Base-by-base conservation (phyloP, 2,113 vertebrate species). In the Myrmophylax atrothorax region DNA sequence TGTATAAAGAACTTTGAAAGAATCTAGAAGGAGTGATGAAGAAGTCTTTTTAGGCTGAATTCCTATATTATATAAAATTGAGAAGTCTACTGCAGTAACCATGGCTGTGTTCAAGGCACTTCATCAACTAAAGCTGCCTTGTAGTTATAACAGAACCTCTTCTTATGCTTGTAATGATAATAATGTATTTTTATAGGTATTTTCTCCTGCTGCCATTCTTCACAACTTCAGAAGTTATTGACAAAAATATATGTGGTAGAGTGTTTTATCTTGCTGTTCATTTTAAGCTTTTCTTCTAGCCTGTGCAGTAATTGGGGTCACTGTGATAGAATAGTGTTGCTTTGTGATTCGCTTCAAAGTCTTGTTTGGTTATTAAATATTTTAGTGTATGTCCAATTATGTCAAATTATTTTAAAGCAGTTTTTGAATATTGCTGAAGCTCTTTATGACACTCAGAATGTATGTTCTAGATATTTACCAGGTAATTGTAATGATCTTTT, bases 331-430 rank as follows among this genome's bases (percentile, higher is more conserved):
- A 80, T 29, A 89, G 55, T 26, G n/a, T 49, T 90, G 40, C 50
- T 87, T 92, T 96, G 44, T 97, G 75, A 87, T 97, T 94, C 82
- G 59, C 89, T 96, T 94, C 94, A 92, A 95, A 97, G 94, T 72
- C 87, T 96, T 94, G 40, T 87, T 91, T 63, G 80, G 83, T 95
- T 97, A 91, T 94, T 97, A 96, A 97, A 79, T 96, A 94, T 97
- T 97, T 96, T 83, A 96, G 66, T 88, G 83, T 94, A 80, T 95
- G 89, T 96, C 93, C 94, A 97, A 96, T 98, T 97, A 97, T 89
- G 84, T 89, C 79, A 94, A 90, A 69, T 96, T 96, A 92, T 97
- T 97, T 97, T 97, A 94, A 97, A 97, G 87, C 78, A 84, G 60
- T 92, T 97, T 69, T 95, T 97, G 60, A 77, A 64, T 92, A 84